Conservation (phyloP, 2,113 vertebrate genomes). For the Nannospalax galili region DNA sequence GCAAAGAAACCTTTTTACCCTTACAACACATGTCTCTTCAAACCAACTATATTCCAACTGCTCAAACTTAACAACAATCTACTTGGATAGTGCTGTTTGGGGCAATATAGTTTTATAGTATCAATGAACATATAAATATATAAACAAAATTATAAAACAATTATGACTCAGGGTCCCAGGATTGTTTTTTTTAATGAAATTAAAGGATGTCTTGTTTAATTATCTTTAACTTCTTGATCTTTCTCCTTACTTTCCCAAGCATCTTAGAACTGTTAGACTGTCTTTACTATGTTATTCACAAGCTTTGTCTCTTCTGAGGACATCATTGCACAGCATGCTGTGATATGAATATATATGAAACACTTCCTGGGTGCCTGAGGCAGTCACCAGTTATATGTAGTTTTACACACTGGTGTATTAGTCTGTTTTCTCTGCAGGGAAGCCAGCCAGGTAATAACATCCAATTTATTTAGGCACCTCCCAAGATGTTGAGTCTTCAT, state of each 20-base stretch:
- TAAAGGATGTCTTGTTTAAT: not conserved
- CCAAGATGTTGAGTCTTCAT: not conserved
- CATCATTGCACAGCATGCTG: slow-evolving; percentile 52
- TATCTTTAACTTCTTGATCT: not conserved
- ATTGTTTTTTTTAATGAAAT: slow-evolving; percentile 25
- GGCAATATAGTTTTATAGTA: not conserved
- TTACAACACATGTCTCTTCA: not conserved
- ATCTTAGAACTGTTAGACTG: not conserved
- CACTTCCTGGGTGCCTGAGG: not conserved
- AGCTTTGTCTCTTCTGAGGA: slow-evolving; percentile 27
- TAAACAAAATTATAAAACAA: not conserved
- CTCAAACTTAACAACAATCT: not conserved
- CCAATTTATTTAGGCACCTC: slow-evolving; percentile 13
- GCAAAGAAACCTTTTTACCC: not conserved
- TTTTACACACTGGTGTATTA: slow-evolving; percentile 4
- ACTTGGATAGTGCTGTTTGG: not conserved
- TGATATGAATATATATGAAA: slow-evolving; percentile 71
- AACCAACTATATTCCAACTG: not conserved
- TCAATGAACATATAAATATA: not conserved
- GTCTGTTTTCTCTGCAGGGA: slow-evolving; percentile 37
- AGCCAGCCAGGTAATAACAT: slow-evolving; percentile 8
- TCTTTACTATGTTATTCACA: slow-evolving; percentile 2
- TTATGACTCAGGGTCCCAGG: not conserved
- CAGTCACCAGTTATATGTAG: accelerated
- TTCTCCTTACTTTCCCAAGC: not conserved